phyloP scores from a whole-genome alignment of 1,140 invertebrate genomes.

The Drosophila santomea region DNA sequence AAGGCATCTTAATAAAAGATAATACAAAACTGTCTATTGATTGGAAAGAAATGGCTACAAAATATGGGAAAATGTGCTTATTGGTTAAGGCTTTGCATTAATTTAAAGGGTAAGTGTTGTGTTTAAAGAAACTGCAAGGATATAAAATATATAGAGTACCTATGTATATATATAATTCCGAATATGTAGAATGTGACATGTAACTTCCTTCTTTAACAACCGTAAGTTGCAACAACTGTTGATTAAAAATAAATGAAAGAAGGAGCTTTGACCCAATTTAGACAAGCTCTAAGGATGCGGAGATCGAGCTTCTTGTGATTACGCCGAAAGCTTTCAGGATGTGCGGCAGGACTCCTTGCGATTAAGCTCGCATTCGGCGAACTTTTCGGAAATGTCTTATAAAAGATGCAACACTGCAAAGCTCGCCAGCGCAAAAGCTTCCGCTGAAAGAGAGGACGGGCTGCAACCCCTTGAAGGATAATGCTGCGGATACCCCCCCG shows the following conservation, averaged over 20 bases:
- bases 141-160: no score
- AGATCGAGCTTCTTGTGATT: not conserved
- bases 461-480: slow-evolving; percentile 42
- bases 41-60: not conserved
- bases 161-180: no score
- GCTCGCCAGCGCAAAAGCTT: slow-evolving; percentile 28
- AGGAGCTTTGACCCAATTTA: slow-evolving; percentile 25
- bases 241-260: slow-evolving; percentile 17
- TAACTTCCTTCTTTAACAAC: no score
- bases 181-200: no score
- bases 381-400: slow-evolving; percentile 14
- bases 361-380: slow-evolving; percentile 27
- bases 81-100: no score
- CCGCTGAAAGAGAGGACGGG: slow-evolving; percentile 25
- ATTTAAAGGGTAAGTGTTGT: no score
- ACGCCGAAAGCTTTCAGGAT: slow-evolving; percentile 11
- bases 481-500: slow-evolving; percentile 37
- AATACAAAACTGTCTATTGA: no score
- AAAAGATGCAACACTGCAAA: slow-evolving; percentile 51
- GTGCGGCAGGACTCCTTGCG: not conserved
- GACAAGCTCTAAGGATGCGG: not conserved
- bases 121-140: no score
- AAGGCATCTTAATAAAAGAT: slow-evolving; percentile 4
- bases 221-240: slow-evolving; percentile 1
- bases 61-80: no score